Evolutionary conservation across 2,888 invertebrate genomes (phyloP).

Genomic region (Eumacrocentrus americanus): DNA sequence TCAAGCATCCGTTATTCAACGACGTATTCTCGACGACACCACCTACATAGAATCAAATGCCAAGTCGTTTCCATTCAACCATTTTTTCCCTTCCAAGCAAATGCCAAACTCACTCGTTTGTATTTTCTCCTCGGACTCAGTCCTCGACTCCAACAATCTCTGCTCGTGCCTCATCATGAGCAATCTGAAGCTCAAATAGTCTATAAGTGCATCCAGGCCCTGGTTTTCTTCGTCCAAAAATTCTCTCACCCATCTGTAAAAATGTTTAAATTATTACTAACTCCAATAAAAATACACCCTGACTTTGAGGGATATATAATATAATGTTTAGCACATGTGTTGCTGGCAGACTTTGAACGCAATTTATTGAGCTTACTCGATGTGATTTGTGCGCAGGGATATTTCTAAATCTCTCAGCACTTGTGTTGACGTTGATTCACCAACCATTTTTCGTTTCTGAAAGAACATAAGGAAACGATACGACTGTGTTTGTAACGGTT

Average conservation of each 20-base stretch:
- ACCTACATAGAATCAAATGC: constrained; percentile 27
- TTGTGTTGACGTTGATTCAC: constrained; percentile 97
- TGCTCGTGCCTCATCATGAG: constrained; percentile 94
- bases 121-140: constrained; percentile 78
- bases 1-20: constrained; percentile 58
- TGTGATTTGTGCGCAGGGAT: constrained; percentile 97
- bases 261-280: not conserved
- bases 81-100: not conserved
- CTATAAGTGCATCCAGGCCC: constrained; percentile 94
- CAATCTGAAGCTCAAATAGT: constrained; percentile 94
- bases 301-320: not conserved
- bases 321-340: constrained; percentile 2
- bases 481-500: constrained; percentile 55
- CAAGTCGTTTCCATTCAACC: not conserved
- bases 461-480: constrained; percentile 66
- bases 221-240: constrained; percentile 96
- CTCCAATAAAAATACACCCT: not conserved
- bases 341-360: not conserved
- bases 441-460: constrained; percentile 96
- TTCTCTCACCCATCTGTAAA: constrained; percentile 93
- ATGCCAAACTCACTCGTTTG: constrained; percentile 57
- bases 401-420: constrained; percentile 98
- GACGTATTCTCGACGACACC: constrained; percentile 49
- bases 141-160: constrained; percentile 76
- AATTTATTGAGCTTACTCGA: constrained; percentile 77